phyloP scores from a whole-genome alignment of 2,888 invertebrate species.

The Zygothrica quintamaculata region DNA sequence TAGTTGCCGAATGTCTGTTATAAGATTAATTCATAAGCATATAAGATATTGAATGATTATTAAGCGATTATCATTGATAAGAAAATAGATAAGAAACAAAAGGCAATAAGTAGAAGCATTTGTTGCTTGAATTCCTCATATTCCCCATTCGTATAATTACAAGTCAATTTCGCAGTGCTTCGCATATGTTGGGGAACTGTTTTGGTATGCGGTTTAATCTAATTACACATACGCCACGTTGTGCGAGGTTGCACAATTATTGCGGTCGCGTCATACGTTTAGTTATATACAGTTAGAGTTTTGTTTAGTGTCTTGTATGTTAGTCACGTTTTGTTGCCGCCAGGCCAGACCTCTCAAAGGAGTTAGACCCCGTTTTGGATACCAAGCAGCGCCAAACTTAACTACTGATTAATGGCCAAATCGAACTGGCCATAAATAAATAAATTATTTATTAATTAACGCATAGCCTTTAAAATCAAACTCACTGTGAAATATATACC shows the following conservation, averaged over 20 bases:
- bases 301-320: constrained; percentile 44
- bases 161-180: constrained; percentile 71
- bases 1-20: background rate
- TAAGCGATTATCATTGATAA: constrained; percentile 61
- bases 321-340: constrained; percentile 76
- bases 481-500: constrained; percentile 20
- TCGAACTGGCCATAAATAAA: constrained; percentile 75
- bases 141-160: constrained; percentile 72
- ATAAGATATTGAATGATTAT: constrained; percentile 47
- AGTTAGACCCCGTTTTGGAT: constrained; percentile 63
- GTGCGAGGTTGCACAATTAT: constrained; percentile 67
- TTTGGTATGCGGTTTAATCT: constrained; percentile 78
- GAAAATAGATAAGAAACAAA: too few relatives aligned
- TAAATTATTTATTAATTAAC: constrained; percentile 80
- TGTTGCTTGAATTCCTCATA: constrained; percentile 53
- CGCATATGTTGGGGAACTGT: constrained; percentile 51
- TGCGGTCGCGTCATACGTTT: constrained; percentile 26
- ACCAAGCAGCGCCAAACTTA: constrained; percentile 41
- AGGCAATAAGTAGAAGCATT: constrained; percentile 40
- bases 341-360: constrained; percentile 71
- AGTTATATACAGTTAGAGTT: constrained; percentile 24
- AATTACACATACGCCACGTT: constrained; percentile 81
- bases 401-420: constrained; percentile 76
- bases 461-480: constrained; percentile 48
- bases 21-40: constrained; percentile 5